These are phyloP conservation scores for Cyprinodon variegatus DNA, from an alignment of 2,113 vertebrate species.

Conservation along the genomic window DNA sequence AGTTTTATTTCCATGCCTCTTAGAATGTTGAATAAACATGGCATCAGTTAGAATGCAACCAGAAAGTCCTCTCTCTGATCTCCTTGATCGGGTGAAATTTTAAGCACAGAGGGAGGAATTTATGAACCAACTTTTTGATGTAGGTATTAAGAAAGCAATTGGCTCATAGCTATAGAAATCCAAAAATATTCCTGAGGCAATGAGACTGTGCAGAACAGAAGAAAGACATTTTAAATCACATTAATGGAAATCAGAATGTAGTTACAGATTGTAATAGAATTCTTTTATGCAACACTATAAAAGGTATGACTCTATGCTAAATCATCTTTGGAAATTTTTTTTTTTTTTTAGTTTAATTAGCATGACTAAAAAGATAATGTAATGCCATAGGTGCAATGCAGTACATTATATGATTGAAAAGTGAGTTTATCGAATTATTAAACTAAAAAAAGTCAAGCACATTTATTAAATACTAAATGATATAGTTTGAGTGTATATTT, in stretches of 20 bases:
- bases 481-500: too few species aligned
- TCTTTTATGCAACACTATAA: too few species aligned
- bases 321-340: too few species aligned
- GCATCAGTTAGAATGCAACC: conserved; percentile 49
- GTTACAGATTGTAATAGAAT: too few species aligned
- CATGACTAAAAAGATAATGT: background rate
- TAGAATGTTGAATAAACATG: conserved; percentile 75
- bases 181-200: conserved; percentile 78
- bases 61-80: conserved; percentile 60
- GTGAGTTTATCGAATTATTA: too few species aligned
- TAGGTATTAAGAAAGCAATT: conserved; percentile 73
- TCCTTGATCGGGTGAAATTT: conserved; percentile 77
- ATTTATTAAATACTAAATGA: too few species aligned
- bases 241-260: conserved; percentile 41
- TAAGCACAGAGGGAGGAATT: conserved; percentile 76
- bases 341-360: background rate
- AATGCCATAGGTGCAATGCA: too few species aligned
- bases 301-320: too few species aligned
- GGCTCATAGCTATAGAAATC: conserved; percentile 74
- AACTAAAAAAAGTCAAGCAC: too few species aligned
- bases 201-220: conserved; percentile 64
- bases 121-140: conserved; percentile 69
- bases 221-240: conserved; percentile 67
- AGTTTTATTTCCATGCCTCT: conserved; percentile 76
- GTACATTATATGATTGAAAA: too few species aligned